Percentiles rank a stretch among this genome's conserved stretches.
Evolutionary conservation across 1,140 invertebrate genomes (phyloP).

Genomic region (Macrosteles quadrilineatus): DNA sequence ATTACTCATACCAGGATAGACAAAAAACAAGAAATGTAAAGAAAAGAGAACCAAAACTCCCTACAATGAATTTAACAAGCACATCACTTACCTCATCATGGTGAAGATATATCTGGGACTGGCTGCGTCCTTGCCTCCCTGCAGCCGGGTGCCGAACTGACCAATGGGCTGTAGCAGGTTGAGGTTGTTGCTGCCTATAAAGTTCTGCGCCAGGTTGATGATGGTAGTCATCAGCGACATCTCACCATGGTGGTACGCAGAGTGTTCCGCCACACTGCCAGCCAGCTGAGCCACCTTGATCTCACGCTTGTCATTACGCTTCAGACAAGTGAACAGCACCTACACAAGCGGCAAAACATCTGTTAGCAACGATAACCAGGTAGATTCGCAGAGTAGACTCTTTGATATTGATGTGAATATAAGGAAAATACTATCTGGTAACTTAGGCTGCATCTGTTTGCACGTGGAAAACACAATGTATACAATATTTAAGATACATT

Average conservation of each 20-base stretch:
- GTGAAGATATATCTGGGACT: constrained; percentile 99
- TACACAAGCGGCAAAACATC: no score
- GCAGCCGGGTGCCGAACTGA: constrained; percentile 82
- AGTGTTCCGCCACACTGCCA: constrained; percentile 95
- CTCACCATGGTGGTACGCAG: constrained; percentile 99
- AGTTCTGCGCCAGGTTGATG: constrained; percentile 97
- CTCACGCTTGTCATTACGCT: constrained; percentile 94
- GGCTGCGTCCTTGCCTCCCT: constrained; percentile 95
- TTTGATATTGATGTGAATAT: no score
- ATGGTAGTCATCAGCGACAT: constrained; percentile 93
- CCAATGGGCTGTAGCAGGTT: constrained; percentile 94
- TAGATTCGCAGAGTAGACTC: not conserved
- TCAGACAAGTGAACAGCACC: constrained; percentile 93
- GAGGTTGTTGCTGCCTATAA: constrained; percentile 97
- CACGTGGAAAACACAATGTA: no score
- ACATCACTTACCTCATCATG: constrained; percentile 61
- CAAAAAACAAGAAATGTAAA: no score
- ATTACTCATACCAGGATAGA: no score
- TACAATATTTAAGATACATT: no score
- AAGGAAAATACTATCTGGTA: no score
- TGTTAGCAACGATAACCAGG: not conserved
- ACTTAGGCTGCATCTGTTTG: no score
- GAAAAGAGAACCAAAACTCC: not conserved
- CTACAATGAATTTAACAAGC: not conserved
- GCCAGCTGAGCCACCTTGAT: constrained; percentile 98